Evolutionary conservation across 2,113 vertebrate species (phyloP).

Genomic region (Campylomormyrus tamandua): DNA sequence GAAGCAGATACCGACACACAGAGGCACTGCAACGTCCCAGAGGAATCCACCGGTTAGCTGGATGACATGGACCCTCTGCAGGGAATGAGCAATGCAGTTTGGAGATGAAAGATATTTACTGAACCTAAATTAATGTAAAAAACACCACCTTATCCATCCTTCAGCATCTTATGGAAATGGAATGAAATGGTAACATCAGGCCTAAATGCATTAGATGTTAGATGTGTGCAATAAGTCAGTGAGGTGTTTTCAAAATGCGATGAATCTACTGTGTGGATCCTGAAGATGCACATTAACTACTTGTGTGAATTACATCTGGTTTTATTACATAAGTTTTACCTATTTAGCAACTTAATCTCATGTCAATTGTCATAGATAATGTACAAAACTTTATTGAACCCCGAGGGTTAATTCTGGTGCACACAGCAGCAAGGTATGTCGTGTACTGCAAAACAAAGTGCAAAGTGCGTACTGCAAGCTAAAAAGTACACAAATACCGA

Average conservation of each 20-base stretch:
- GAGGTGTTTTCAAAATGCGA: neutral
- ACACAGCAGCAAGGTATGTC: neutral
- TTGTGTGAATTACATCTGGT: neutral
- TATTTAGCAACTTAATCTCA: neutral
- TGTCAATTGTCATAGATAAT: neutral
- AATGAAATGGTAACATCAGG: neutral
- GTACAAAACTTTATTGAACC: neutral
- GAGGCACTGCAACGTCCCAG: neutral
- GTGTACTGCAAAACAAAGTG: neutral
- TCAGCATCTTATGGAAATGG: neutral
- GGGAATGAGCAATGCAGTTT: neutral
- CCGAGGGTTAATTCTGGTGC: neutral
- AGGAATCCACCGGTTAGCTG: neutral
- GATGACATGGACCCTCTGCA: neutral
- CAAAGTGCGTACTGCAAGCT: neutral
- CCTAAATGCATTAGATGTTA: neutral
- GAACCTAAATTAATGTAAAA: neutral
- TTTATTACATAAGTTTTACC: neutral
- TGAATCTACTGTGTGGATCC: neutral
- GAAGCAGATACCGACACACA: neutral
- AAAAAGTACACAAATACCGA: neutral
- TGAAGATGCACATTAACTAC: neutral
- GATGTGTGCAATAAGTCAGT: neutral
- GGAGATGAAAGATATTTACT: neutral
- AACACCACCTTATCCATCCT: neutral